A percentile compares a stretch with the other conserved stretches of the same genome.
Evolutionary conservation across 2,888 invertebrate species (phyloP).

Genomic region (Orthonevra nobilis): DNA sequence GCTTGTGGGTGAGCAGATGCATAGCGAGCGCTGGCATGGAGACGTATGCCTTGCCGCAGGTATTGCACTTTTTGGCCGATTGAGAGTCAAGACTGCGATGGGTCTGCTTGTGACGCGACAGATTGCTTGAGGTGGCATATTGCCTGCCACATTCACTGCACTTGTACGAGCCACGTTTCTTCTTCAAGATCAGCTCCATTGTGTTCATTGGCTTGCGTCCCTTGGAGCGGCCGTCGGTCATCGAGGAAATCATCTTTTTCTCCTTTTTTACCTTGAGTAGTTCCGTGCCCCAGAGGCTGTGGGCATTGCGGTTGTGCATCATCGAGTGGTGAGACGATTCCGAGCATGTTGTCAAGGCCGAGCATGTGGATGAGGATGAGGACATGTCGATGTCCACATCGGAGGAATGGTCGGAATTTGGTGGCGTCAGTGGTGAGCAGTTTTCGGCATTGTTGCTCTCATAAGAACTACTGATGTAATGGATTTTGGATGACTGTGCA

Average conservation of each 20-base stretch:
- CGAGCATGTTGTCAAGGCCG: conserved; percentile 72
- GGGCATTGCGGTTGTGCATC: conserved; percentile 20
- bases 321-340: conserved; percentile 72
- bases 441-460: conserved; percentile 80
- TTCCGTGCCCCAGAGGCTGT: conserved; percentile 72
- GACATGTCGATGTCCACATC: conserved; percentile 84
- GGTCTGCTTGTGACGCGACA: conserved; percentile 94
- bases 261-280: conserved; percentile 60
- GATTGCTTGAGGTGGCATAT: conserved; percentile 94
- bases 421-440: conserved; percentile 84
- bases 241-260: conserved; percentile 76
- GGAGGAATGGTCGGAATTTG: conserved; percentile 87
- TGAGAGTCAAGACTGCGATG: conserved; percentile 96
- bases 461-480: conserved; percentile 79
- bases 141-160: conserved; percentile 94
- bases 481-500: conserved; percentile 75
- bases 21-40: conserved; percentile 98
- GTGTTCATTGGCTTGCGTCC: conserved; percentile 73
- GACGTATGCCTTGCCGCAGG: conserved; percentile 97
- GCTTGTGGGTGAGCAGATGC: conserved; percentile 95
- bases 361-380: conserved; percentile 73
- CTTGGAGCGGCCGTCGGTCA: conserved; percentile 78
- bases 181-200: conserved; percentile 72
- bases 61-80: conserved; percentile 95
- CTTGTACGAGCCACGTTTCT: conserved; percentile 82